Percentiles rank a stretch among this genome's conserved stretches.
phyloP scores from a whole-genome alignment of 2,888 invertebrate genomes.

The Ypsolopha scabrella region DNA sequence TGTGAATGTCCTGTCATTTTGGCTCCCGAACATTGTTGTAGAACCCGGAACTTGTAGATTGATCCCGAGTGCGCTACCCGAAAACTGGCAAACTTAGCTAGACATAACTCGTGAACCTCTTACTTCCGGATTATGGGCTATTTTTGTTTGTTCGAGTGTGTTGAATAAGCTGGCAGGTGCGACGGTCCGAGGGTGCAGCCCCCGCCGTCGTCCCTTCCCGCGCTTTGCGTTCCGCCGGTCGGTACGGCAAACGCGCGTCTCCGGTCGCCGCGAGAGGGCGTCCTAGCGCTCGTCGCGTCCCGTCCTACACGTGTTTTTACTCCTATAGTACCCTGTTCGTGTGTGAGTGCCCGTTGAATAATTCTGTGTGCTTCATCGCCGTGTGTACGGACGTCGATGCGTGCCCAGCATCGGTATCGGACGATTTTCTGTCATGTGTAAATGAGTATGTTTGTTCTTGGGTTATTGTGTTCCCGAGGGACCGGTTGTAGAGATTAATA shows the following conservation, averaged over 20 bases:
- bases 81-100: no score
- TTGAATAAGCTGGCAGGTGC: not conserved
- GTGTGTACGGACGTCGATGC: slow-evolving; percentile 25
- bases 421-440: slow-evolving; percentile 39
- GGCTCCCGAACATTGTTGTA: slow-evolving; percentile 29
- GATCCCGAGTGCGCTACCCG: slow-evolving; percentile 21
- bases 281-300: slow-evolving; percentile 29
- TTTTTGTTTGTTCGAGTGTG: no score
- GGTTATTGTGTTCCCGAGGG: slow-evolving; percentile 46
- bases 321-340: slow-evolving; percentile 25
- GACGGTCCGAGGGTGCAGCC: slow-evolving; percentile 45
- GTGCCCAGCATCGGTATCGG: slow-evolving; percentile 50
- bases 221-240: slow-evolving; percentile 10
- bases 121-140: no score
- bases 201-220: slow-evolving; percentile 32
- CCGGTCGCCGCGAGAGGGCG: slow-evolving; percentile 63
- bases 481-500: slow-evolving; percentile 37
- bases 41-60: slow-evolving; percentile 17
- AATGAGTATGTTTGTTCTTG: slow-evolving; percentile 56
- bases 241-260: slow-evolving; percentile 58
- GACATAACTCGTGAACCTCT: no score
- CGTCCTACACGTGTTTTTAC: slow-evolving; percentile 36
- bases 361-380: slow-evolving; percentile 33
- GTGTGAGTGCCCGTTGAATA: slow-evolving; percentile 55
- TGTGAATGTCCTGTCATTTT: not conserved